A percentile compares a stretch with the other conserved stretches of the same genome.
Evolutionary conservation across 1,140 invertebrate genomes (phyloP).

Genomic region (Brachionus koreanus): DNA sequence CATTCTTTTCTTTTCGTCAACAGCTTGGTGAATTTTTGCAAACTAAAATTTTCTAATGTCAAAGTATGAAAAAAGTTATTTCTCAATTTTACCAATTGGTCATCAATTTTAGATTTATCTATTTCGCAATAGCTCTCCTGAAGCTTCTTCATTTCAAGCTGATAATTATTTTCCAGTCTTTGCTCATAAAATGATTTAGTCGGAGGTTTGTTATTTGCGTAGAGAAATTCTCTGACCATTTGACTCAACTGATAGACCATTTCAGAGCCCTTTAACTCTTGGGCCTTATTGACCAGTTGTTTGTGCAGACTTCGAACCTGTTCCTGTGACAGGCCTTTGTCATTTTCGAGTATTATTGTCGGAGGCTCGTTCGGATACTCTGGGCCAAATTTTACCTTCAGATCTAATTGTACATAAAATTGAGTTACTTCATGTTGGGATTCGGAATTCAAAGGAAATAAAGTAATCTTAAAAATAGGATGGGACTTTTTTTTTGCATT

Average conservation of each 20-base stretch:
- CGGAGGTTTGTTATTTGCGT: slow-evolving; percentile 69
- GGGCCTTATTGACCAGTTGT: slow-evolving; percentile 63
- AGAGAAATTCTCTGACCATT: slow-evolving; percentile 67
- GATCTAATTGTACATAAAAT: slow-evolving; percentile 66
- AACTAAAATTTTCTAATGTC: not conserved
- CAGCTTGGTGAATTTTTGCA: slow-evolving; percentile 32
- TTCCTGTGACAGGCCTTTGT: slow-evolving; percentile 67
- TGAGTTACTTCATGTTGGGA: slow-evolving; percentile 53
- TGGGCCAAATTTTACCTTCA: slow-evolving; percentile 66
- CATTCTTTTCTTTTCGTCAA: slow-evolving; percentile 30
- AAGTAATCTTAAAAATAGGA: slow-evolving; percentile 4
- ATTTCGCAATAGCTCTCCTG: slow-evolving; percentile 62
- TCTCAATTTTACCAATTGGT: slow-evolving; percentile 54
- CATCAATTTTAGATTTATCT: slow-evolving; percentile 64
- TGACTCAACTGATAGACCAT: slow-evolving; percentile 73
- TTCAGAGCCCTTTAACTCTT: slow-evolving; percentile 66
- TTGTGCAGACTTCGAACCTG: slow-evolving; percentile 62
- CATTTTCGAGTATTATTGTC: slow-evolving; percentile 64
- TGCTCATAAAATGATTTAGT: slow-evolving; percentile 75
- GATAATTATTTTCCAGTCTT: slow-evolving; percentile 68
- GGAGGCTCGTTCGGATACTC: slow-evolving; percentile 70
- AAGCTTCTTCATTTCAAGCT: slow-evolving; percentile 59
- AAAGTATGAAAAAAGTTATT: too few species aligned
- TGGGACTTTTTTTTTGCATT: slow-evolving; percentile 30
- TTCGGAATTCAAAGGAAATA: not conserved